Evolutionary conservation across 2,888 invertebrate genomes (phyloP).

Genomic region (Habroteleia sp.): DNA sequence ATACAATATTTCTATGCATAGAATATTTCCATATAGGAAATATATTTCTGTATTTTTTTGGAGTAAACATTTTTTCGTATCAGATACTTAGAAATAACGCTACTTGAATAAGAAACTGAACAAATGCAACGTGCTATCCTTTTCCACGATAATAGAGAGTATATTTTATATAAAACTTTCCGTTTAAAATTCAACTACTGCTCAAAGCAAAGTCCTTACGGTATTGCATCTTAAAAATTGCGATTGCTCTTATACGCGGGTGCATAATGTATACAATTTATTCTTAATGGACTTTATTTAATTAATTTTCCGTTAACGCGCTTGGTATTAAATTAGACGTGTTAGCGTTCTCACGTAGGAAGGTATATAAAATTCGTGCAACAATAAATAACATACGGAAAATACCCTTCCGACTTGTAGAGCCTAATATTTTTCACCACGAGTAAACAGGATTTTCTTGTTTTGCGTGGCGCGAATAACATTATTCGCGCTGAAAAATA

Average conservation of each 20-base stretch:
- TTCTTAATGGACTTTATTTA: slow-evolving; percentile 29
- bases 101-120: slow-evolving; percentile 1
- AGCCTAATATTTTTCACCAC: slow-evolving; percentile 27
- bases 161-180: slow-evolving; percentile 16
- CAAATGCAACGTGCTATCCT: slow-evolving; percentile 15
- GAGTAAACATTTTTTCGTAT: no score
- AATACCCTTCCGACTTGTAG: slow-evolving; percentile 12
- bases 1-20: no score
- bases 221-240: slow-evolving; percentile 20
- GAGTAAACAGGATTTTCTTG: slow-evolving; percentile 55
- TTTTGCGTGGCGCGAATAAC: slow-evolving; percentile 25
- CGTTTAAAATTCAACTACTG: slow-evolving; percentile 19
- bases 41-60: no score
- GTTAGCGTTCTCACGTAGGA: slow-evolving; percentile 35
- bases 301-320: slow-evolving; percentile 50
- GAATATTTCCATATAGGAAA: no score
- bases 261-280: slow-evolving; percentile 38
- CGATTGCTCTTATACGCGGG: slow-evolving; percentile 3
- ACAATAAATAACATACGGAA: slow-evolving; percentile 44
- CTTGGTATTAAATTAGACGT: slow-evolving; percentile 28
- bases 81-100: no score
- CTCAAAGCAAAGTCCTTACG: slow-evolving; percentile 23
- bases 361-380: slow-evolving; percentile 14
- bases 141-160: slow-evolving; percentile 10
- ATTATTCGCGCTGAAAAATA: slow-evolving; percentile 26